Conservation (phyloP, 2,888 invertebrate species). For the Polydrusus pterygomalis region DNA sequence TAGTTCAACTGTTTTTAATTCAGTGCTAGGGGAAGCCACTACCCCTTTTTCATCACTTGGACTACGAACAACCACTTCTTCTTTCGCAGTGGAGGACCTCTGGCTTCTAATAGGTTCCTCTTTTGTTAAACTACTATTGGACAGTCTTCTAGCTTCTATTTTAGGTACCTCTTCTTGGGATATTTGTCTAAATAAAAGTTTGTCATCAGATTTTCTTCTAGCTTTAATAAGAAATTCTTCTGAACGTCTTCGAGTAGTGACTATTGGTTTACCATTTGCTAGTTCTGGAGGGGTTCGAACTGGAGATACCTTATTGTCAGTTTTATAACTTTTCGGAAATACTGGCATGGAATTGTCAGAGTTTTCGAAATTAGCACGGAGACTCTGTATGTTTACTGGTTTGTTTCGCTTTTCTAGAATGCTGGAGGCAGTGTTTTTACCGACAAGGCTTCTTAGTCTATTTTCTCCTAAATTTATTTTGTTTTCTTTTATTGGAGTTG, state of each 20-base stretch:
- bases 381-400: slow-evolving; percentile 74
- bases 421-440: slow-evolving; percentile 36
- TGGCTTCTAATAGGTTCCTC: slow-evolving; percentile 42
- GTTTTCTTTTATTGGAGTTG: slow-evolving; percentile 31
- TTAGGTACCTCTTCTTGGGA: slow-evolving; percentile 50
- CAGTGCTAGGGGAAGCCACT: slow-evolving; percentile 13
- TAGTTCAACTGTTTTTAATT: slow-evolving; percentile 76
- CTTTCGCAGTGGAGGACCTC: slow-evolving; percentile 34
- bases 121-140: slow-evolving; percentile 49
- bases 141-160: slow-evolving; percentile 47
- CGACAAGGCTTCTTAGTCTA: slow-evolving; percentile 38
- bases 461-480: slow-evolving; percentile 35
- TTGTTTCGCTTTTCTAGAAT: slow-evolving; percentile 57
- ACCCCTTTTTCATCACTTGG: slow-evolving; percentile 68
- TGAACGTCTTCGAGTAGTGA: slow-evolving; percentile 34
- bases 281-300: slow-evolving; percentile 37
- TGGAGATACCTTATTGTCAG: slow-evolving; percentile 48
- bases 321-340: slow-evolving; percentile 57
- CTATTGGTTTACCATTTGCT: slow-evolving; percentile 39
- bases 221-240: slow-evolving; percentile 36
- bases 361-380: slow-evolving; percentile 76
- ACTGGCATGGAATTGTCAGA: slow-evolving; percentile 55
- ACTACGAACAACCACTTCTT: slow-evolving; percentile 41
- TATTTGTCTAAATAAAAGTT: slow-evolving; percentile 49
- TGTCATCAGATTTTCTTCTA: slow-evolving; percentile 47